Conservation (phyloP, 2,888 invertebrate genomes). For the Petrophora chlorosata region DNA sequence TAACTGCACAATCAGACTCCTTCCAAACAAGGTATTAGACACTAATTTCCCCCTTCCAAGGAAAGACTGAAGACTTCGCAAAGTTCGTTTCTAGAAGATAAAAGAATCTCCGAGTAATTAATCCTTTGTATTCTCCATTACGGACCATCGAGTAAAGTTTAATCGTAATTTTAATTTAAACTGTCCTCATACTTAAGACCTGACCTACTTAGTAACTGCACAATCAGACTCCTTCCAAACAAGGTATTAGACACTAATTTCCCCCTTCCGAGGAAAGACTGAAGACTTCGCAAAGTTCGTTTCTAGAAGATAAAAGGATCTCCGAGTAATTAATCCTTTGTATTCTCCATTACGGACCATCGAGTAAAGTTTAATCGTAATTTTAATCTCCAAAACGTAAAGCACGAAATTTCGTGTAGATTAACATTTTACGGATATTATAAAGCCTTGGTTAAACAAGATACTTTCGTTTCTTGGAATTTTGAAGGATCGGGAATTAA, state of each 20-base stretch:
- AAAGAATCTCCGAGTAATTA: constrained; percentile 51
- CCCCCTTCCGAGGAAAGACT: constrained; percentile 28
- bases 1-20: background rate
- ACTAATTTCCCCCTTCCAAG: constrained; percentile 39
- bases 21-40: constrained; percentile 38
- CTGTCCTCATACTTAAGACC: background rate
- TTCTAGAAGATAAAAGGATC: constrained; percentile 44
- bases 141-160: constrained; percentile 34
- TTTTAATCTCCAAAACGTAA: constrained; percentile 35
- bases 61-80: constrained; percentile 40
- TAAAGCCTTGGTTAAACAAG: constrained; percentile 22
- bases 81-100: constrained; percentile 45
- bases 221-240: constrained; percentile 3
- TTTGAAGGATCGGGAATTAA: constrained; percentile 1
- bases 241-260: constrained; percentile 47
- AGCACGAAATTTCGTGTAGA: constrained; percentile 33
- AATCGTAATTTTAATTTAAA: constrained; percentile 36
- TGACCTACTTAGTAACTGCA: background rate
- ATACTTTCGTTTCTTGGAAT: constrained; percentile 16
- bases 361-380: constrained; percentile 35
- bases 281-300: constrained; percentile 46
- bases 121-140: constrained; percentile 44
- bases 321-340: constrained; percentile 51
- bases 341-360: constrained; percentile 40
- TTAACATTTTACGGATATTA: constrained; percentile 28